phyloP scores from a whole-genome alignment of 2,797 vertebrate species.

The Centroberyx gerrardi region DNA sequence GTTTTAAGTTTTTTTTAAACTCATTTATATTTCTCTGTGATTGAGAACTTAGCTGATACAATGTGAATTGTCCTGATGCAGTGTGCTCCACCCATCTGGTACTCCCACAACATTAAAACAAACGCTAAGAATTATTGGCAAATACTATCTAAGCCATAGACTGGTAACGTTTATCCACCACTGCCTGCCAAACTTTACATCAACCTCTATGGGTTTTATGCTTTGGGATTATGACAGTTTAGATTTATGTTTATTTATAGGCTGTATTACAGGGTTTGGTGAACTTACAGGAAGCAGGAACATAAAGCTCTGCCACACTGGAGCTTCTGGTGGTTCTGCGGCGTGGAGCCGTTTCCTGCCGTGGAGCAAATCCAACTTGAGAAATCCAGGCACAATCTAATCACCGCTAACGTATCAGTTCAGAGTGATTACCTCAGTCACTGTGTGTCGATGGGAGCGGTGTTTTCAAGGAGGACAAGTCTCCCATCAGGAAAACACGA shows the following conservation, averaged over 20 bases:
- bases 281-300: conserved; percentile 35
- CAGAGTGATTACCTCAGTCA: conserved; percentile 55
- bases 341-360: conserved; percentile 26
- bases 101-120: background rate
- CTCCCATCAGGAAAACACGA: conserved; percentile 20
- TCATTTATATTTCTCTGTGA: background rate
- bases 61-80: background rate
- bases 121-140: background rate
- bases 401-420: conserved; percentile 56
- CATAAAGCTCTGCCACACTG: conserved; percentile 32
- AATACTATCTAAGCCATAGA: conserved; percentile 21
- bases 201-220: background rate
- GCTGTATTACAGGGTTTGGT: conserved; percentile 24
- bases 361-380: background rate
- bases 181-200: conserved; percentile 49
- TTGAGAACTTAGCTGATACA: background rate
- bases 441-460: conserved; percentile 40
- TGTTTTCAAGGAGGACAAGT: background rate
- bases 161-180: conserved; percentile 43
- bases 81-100: background rate
- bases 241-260: conserved; percentile 2
- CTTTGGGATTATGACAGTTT: conserved; percentile 16
- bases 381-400: conserved; percentile 48
- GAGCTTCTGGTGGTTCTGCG: conserved; percentile 58
- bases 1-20: too few relatives aligned